Evolutionary conservation across 2,113 vertebrate genomes (phyloP).

Genomic region (Bombycilla garrulus): DNA sequence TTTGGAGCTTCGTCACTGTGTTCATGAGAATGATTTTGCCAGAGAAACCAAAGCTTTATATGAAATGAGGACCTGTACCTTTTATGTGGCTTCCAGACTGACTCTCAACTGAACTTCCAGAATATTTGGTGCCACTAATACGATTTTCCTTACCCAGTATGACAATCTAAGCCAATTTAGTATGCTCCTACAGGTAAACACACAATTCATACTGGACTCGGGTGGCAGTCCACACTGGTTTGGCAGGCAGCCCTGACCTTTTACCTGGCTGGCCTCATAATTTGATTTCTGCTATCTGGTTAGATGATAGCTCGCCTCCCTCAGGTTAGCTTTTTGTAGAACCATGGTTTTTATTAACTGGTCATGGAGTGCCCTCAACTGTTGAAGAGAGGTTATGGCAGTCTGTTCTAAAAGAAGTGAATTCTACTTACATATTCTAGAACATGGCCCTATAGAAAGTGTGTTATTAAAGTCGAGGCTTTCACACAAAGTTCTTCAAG

Average conservation of each 20-base stretch:
- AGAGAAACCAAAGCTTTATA: not conserved
- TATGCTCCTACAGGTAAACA: not conserved
- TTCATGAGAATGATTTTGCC: not conserved
- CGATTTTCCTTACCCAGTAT: accelerated
- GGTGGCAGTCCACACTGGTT: not conserved
- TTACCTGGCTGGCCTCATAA: accelerated
- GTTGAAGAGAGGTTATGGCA: not conserved
- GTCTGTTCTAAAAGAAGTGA: accelerated
- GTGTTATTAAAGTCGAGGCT: not conserved
- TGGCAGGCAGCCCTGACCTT: not conserved
- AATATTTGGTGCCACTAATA: not conserved
- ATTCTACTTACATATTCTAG: not conserved
- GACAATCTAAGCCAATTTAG: not conserved
- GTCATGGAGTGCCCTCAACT: conserved; percentile 55
- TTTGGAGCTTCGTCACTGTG: not conserved
- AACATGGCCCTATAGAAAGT: not conserved
- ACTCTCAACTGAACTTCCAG: not conserved
- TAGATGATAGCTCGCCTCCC: not conserved
- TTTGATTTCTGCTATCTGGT: not conserved
- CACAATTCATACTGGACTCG: accelerated
- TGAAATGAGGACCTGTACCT: not conserved
- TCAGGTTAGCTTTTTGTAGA: not conserved
- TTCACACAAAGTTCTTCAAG: not conserved
- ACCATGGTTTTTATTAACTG: accelerated
- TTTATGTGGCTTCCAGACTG: not conserved